phyloP scores from a whole-genome alignment of 2,113 vertebrate species.

The Murina feae region DNA sequence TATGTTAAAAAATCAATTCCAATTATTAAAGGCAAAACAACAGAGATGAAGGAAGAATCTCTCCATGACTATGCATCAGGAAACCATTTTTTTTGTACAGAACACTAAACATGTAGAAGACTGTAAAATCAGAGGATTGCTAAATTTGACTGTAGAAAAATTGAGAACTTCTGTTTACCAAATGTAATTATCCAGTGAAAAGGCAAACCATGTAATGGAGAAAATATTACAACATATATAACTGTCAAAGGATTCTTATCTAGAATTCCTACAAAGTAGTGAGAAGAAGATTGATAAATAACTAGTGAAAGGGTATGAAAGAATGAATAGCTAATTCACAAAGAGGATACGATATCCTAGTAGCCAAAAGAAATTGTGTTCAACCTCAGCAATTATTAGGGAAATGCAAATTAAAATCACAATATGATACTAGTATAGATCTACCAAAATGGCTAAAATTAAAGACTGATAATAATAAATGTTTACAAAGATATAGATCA shows the following conservation, averaged over 20 bases:
- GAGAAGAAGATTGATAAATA: background rate
- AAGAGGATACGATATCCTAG: background rate
- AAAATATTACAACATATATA: background rate
- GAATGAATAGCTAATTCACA: background rate
- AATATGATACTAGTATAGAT: background rate
- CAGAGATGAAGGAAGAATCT: background rate
- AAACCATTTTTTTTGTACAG: background rate
- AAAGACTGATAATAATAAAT: background rate
- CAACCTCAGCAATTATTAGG: background rate
- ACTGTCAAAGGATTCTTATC: background rate
- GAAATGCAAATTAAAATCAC: background rate
- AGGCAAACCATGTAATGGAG: background rate
- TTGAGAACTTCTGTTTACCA: background rate
- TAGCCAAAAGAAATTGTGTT: background rate
- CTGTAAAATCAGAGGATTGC: background rate
- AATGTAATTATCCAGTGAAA: background rate
- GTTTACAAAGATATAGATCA: background rate
- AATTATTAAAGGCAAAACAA: conserved; percentile 42
- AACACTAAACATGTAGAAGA: background rate
- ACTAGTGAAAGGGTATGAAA: background rate
- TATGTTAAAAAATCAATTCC: conserved; percentile 47
- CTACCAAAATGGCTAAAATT: background rate
- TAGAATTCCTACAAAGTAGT: background rate
- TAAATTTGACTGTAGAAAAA: background rate
- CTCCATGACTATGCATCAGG: background rate